phyloP scores from a whole-genome alignment of 2,113 vertebrate genomes.

The Gallinago media region DNA sequence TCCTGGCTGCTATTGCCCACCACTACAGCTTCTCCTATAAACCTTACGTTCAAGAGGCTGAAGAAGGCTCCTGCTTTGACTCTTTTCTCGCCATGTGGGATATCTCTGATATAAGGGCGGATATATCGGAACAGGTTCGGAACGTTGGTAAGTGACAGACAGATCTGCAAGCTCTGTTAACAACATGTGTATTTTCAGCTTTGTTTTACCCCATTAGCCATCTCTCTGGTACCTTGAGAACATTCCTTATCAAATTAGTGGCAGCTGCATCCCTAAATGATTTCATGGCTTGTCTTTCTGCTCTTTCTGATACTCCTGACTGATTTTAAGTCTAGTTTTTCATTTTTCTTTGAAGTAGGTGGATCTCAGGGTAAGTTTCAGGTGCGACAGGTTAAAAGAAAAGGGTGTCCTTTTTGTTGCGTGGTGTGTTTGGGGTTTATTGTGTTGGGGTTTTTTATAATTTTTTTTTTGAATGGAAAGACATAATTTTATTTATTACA shows the following conservation, averaged over 20 bases:
- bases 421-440: too few relatives aligned
- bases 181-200: neutral
- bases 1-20: slow-evolving; percentile 95
- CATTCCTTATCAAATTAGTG: neutral
- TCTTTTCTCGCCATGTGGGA: slow-evolving; percentile 99
- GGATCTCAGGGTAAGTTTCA: neutral
- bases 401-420: neutral
- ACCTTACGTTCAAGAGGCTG: slow-evolving; percentile 94
- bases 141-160: slow-evolving; percentile 89
- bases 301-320: neutral
- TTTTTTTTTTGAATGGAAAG: neutral
- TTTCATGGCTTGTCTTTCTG: neutral
- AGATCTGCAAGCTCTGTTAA: neutral
- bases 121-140: slow-evolving; percentile 96
- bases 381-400: neutral
- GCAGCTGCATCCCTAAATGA: neutral
- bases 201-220: neutral
- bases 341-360: neutral
- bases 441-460: too few relatives aligned
- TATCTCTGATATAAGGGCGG: slow-evolving; percentile 93
- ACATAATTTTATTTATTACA: neutral
- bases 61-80: slow-evolving; percentile 96
- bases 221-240: neutral
- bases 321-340: neutral
- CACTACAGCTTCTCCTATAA: slow-evolving; percentile 98